Percentiles rank a stretch among this genome's conserved stretches.
phyloP scores from a whole-genome alignment of 2,797 vertebrate species.

The Ctenopoma multispine region DNA sequence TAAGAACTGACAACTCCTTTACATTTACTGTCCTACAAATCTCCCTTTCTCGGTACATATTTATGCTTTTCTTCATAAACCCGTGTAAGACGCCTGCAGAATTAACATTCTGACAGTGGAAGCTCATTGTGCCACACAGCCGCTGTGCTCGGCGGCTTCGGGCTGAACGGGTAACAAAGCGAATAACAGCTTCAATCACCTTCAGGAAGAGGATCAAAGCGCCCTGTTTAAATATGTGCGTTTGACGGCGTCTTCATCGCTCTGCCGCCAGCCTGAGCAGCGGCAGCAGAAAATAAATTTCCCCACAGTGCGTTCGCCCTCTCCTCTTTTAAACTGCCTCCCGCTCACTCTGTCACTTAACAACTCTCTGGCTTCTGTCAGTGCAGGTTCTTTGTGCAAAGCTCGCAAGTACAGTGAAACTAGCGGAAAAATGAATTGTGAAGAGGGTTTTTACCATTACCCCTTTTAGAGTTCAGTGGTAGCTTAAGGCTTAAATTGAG shows the following conservation, averaged over 20 bases:
- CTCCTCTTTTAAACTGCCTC: background rate
- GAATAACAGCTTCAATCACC: slow-evolving; percentile 34
- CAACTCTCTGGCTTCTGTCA: slow-evolving; percentile 15
- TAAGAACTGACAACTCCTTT: no score
- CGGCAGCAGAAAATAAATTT: slow-evolving; percentile 27
- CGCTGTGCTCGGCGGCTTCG: slow-evolving; percentile 30
- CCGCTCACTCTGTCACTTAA: slow-evolving; percentile 14
- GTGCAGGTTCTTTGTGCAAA: background rate
- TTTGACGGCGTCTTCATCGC: slow-evolving; percentile 29
- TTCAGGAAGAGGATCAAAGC: slow-evolving; percentile 59
- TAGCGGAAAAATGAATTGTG: slow-evolving; percentile 8
- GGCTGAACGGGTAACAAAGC: slow-evolving; percentile 50
- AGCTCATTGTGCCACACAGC: slow-evolving; percentile 1
- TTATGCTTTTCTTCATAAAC: background rate
- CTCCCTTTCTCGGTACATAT: background rate
- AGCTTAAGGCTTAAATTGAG: background rate
- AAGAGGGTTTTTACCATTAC: background rate
- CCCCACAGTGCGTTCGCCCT: background rate
- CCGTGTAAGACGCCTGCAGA: slow-evolving; percentile 7
- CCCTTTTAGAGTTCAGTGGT: slow-evolving; percentile 1
- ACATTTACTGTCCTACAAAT: background rate
- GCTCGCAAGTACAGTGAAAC: slow-evolving; percentile 2
- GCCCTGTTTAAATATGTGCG: background rate
- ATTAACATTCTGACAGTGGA: slow-evolving; percentile 5
- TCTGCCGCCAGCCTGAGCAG: slow-evolving; percentile 11